Evolutionary conservation across 2,888 invertebrate species (phyloP).

Genomic region (Steromphala cineraria): DNA sequence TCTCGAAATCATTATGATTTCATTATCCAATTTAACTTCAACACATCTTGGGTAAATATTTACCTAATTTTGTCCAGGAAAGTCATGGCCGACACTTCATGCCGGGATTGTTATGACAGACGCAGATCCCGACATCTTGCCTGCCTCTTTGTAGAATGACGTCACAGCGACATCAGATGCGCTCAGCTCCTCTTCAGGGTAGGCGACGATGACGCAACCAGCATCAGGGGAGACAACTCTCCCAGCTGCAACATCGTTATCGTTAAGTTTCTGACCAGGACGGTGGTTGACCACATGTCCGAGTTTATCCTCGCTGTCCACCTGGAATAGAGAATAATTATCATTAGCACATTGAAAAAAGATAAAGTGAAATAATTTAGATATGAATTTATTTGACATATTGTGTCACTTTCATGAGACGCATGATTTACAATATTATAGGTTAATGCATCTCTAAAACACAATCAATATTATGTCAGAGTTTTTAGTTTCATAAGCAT

Average conservation of each 20-base stretch:
- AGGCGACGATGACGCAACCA: slow-evolving; percentile 12
- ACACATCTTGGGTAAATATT: not conserved
- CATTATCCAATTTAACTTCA: too few relatives aligned
- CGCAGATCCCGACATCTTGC: not conserved
- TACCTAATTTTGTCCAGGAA: not conserved
- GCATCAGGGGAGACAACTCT: not conserved
- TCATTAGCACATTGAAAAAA: too few relatives aligned
- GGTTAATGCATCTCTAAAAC: too few relatives aligned
- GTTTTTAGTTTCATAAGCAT: too few relatives aligned
- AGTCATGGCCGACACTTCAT: not conserved
- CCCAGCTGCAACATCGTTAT: slow-evolving; percentile 3
- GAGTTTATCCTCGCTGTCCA: slow-evolving; percentile 7
- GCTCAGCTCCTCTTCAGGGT: slow-evolving; percentile 2
- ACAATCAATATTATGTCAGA: too few relatives aligned
- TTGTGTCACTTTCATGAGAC: too few relatives aligned
- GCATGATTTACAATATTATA: too few relatives aligned
- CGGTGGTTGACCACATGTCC: not conserved
- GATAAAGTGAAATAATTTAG: too few relatives aligned
- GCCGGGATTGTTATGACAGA: not conserved
- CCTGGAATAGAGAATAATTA: not conserved
- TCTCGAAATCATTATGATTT: too few relatives aligned
- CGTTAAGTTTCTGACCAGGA: not conserved
- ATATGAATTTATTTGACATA: too few relatives aligned
- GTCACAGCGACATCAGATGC: not conserved
- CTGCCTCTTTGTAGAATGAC: not conserved